Base-by-base conservation (phyloP, 2,888 invertebrate genomes). In the Lepidocyrtoides sp. region DNA sequence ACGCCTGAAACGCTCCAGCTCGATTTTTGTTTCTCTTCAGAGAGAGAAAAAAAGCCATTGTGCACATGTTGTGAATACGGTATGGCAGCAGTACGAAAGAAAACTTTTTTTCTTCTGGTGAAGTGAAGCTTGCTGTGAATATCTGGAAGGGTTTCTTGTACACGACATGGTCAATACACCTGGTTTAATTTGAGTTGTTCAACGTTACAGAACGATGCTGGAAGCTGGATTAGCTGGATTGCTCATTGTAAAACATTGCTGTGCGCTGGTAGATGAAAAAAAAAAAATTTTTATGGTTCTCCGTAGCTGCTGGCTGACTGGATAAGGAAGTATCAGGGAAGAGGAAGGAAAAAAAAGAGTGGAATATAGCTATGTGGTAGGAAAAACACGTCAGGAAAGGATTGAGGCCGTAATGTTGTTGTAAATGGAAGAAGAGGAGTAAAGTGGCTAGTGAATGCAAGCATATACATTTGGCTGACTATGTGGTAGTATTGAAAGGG, bases 401-500 rank as follows among this genome's bases (percentile, higher is more conserved):
- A 75, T 85, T 86, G 91, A 91, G 91, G 91, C 91, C 91, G 84
- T 48, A 72, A 72, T 72, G 72, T 44, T 72, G 77, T 57, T 51
- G 26, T 17, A 29, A 23, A 54, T 10, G 26, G 36, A 82, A 26
- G 41, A 84, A 81, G 69, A 77, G 36, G 79, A 84, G 77, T 84
- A 90, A n/a, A 63, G 54, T 79, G 79, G 79, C 36, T 36, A 60
- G 36, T 17, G 41, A 41, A 60, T 23, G 12, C 57, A 41, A 23
- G 81, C 81, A 81, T 41, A 57, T 60, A 72, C 72, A 32, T 72
- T 48, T 48, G 1, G 29, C 48, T 48, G 29, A 77, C 29, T 54
- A 77, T n/a, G 77, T 51, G 51, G 77, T 8, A 51, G 51, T 29
- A 77, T 77, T 51, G n/a, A 77, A 77, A 77, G 77, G 85, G 83